Conservation (phyloP, 2,888 invertebrate genomes). For the Diaperis boleti region DNA sequence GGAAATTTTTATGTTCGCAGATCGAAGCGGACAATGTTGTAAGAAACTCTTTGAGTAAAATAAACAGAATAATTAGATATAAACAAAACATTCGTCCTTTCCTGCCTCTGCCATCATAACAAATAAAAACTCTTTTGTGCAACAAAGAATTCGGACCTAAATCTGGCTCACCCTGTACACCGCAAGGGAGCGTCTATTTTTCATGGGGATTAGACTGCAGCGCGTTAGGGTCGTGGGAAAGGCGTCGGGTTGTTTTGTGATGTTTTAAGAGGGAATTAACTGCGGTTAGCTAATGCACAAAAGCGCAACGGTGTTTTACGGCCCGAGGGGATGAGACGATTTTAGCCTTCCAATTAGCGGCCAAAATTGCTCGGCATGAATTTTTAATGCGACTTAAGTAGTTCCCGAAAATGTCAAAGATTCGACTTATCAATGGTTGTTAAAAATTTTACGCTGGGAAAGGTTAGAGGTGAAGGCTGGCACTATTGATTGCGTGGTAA, state of each 20-base stretch:
- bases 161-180: no score
- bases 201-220: constrained; percentile 10
- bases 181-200: constrained; percentile 9
- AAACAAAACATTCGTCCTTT: no score
- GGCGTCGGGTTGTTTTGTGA: neutral
- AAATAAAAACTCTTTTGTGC: no score
- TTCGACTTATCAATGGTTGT: neutral
- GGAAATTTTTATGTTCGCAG: no score
- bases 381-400: neutral
- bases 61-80: no score
- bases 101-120: no score
- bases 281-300: neutral
- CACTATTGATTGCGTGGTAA: neutral
- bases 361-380: no score
- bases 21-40: no score
- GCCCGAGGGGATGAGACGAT: neutral
- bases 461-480: neutral
- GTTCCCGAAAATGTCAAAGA: neutral
- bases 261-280: neutral
- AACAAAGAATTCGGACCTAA: no score
- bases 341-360: no score
- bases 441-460: neutral
- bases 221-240: neutral
- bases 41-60: no score
- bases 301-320: no score